Conservation (phyloP, 2,888 invertebrate genomes). For the Mimumesa dahlbomi region DNA sequence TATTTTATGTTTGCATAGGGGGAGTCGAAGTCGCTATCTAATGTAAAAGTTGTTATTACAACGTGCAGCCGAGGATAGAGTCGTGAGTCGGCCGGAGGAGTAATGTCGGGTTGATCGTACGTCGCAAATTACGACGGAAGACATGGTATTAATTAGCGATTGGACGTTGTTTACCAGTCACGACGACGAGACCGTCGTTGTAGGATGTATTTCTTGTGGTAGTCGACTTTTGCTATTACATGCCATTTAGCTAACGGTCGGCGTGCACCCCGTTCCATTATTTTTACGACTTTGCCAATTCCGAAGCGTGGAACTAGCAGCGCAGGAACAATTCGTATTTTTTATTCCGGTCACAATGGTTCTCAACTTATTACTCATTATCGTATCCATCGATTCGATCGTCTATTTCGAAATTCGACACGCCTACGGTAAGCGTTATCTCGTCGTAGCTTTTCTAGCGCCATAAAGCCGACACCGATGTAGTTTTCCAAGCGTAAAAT, state of each 20-base stretch:
- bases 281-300: constrained; percentile 77
- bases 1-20: constrained; percentile 6
- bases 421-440: too few relatives aligned
- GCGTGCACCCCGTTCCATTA: constrained; percentile 73
- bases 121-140: constrained; percentile 58
- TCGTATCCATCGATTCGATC: not conserved
- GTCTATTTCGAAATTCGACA: too few relatives aligned
- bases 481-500: too few relatives aligned
- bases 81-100: constrained; percentile 49
- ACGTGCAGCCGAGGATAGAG: constrained; percentile 43
- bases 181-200: constrained; percentile 49
- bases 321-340: constrained; percentile 61
- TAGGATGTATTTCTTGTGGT: constrained; percentile 46
- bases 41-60: constrained; percentile 47
- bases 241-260: constrained; percentile 75
- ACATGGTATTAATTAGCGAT: constrained; percentile 64
- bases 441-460: too few relatives aligned
- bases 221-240: constrained; percentile 72
- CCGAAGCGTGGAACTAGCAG: constrained; percentile 64
- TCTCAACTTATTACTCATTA: constrained; percentile 47
- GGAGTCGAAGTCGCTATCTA: constrained; percentile 17
- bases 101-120: constrained; percentile 52
- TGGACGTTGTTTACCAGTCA: constrained; percentile 62
- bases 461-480: too few relatives aligned
- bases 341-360: constrained; percentile 44